Base-by-base conservation (phyloP, 2,797 vertebrate species). In the Amblyopsis hoosieri region DNA sequence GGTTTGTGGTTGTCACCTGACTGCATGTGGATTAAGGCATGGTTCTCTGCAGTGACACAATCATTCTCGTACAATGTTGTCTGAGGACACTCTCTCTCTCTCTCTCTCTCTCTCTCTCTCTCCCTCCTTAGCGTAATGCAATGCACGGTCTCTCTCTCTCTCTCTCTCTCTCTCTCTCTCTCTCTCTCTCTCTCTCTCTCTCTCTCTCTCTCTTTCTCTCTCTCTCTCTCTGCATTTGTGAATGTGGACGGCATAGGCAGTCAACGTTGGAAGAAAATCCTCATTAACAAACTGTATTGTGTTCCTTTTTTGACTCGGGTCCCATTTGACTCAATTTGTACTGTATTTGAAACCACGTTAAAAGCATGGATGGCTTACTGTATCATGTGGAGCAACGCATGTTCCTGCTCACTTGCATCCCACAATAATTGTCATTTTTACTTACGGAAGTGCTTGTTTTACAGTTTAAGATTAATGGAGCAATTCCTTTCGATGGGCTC, bases 11-110 rank as follows among this genome's bases (percentile, higher is more conserved):
- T 73, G 54, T 65, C 75, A 61, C 66, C 67, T 68, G 82, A 88
- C 74, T 91, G 89, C 90, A 91, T 90, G 90, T 57, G 62, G 75
- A 79, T 79, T 74, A 82, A 82, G 77, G 60, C 73, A 76, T 83
- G 76, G 60, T 31, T 64, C 17, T 57, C 14, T 37, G 48, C 23
- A 37, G 54, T 63, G 19, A 49, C 33, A 57, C 65, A 55, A 54
- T 77, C 66, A 58, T 64, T 52, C 33, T 1, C 7, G n/a, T 23
- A 23, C 23, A 23, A 23, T 23, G 23, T 23, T 23, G 23, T 23
- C 3, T 23, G 23, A 23, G 23, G 23, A 3, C 19, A 3, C 19
- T 23, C 3, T 23, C 23, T 23, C 23, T 23, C 23, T 23, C 3
- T 23, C 2, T 23, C 19, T 23, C 23, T 23, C 23, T 3, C 23